Evolutionary conservation across 2,113 vertebrate species (phyloP).

Genomic region (Nerophis lumbriciformis): DNA sequence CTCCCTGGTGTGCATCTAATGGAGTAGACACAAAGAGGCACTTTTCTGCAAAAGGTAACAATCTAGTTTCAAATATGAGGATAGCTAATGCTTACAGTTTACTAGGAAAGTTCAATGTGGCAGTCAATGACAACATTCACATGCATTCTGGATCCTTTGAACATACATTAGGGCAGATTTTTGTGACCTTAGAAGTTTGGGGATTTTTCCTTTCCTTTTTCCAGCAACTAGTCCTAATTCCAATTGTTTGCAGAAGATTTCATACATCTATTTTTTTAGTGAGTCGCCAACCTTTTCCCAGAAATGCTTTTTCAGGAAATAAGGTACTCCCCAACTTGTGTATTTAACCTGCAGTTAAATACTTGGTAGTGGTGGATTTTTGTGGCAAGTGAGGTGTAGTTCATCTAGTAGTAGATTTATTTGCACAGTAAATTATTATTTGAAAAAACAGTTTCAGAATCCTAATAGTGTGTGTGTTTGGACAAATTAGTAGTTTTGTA

Average conservation of each 20-base stretch:
- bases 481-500: too few species aligned
- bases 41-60: conserved; percentile 7
- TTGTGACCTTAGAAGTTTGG: not conserved
- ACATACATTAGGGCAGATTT: not conserved
- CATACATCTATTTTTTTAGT: not conserved
- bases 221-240: not conserved
- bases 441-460: too few species aligned
- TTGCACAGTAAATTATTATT: too few species aligned
- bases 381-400: too few species aligned
- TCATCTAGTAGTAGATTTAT: too few species aligned
- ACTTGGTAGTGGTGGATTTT: too few species aligned
- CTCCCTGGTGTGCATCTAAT: conserved; percentile 38
- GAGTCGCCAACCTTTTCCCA: not conserved
- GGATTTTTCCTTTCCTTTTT: not conserved
- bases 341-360: too few species aligned
- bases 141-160: not conserved
- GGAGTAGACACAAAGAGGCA: conserved; percentile 11
- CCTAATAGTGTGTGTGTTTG: too few species aligned
- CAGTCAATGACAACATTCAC: not conserved
- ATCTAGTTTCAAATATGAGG: not conserved
- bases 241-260: not conserved
- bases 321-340: too few species aligned
- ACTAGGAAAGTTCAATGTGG: not conserved
- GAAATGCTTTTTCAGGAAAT: too few species aligned
- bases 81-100: not conserved